Percentiles rank a stretch among this genome's conserved stretches.
Conservation (phyloP, 2,888 invertebrate genomes). For the Adela reaumurella region DNA sequence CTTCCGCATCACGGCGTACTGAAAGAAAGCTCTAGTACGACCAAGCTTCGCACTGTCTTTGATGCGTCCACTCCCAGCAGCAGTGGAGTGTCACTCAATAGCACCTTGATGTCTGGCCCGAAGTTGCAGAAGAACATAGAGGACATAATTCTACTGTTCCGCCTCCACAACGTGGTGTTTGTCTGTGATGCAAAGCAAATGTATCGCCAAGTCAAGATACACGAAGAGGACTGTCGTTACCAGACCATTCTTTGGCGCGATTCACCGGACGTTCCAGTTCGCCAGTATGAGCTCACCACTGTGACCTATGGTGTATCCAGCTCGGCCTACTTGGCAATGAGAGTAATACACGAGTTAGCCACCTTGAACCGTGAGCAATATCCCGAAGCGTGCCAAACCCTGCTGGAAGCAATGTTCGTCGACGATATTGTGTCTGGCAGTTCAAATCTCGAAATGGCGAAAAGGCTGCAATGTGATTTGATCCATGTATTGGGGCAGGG, state of each 20-base stretch:
- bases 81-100: constrained; percentile 8
- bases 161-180: constrained; percentile 11
- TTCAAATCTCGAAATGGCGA: neutral
- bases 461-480: constrained; percentile 8
- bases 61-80: constrained; percentile 4
- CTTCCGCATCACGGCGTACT: constrained; percentile 10
- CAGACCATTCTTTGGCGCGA: constrained; percentile 14
- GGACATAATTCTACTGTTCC: constrained; percentile 12
- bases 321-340: constrained; percentile 7
- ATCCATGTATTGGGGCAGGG: constrained; percentile 11
- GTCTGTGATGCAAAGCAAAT: constrained; percentile 15
- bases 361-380: constrained; percentile 7
- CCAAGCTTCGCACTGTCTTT: constrained; percentile 9
- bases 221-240: constrained; percentile 10
- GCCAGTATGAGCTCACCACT: constrained; percentile 11
- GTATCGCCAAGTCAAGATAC: constrained; percentile 12
- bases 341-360: constrained; percentile 8
- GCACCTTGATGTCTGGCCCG: constrained; percentile 10
- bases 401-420: constrained; percentile 6
- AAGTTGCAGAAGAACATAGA: constrained; percentile 12
- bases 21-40: constrained; percentile 5
- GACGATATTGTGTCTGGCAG: constrained; percentile 8
- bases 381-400: constrained; percentile 2
- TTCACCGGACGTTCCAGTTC: constrained; percentile 9
- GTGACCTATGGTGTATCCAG: constrained; percentile 14